Evolutionary conservation across 2,888 invertebrate species (phyloP).

Genomic region (Epinotia bilunana): DNA sequence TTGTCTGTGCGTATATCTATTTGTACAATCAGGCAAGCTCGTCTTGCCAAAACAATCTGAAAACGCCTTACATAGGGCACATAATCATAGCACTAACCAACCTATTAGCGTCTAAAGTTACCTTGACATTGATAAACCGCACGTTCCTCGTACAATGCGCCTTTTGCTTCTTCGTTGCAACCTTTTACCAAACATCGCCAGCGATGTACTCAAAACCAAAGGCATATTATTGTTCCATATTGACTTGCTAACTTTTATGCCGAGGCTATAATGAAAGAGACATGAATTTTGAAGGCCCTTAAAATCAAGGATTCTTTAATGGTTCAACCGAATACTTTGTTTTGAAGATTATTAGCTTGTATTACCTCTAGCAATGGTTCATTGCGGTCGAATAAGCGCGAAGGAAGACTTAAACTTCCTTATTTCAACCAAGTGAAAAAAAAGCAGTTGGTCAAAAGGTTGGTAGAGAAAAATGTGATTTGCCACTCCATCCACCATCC

Average conservation of each 20-base stretch:
- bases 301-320: constrained; percentile 1
- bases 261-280: constrained; percentile 21
- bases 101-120: constrained; percentile 10
- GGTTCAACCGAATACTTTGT: not conserved
- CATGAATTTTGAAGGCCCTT: constrained; percentile 27
- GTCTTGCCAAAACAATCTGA: not conserved
- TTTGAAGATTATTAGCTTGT: not conserved
- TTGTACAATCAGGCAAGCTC: not conserved
- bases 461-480: too few relatives aligned
- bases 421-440: too few relatives aligned
- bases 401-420: too few relatives aligned
- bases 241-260: constrained; percentile 6
- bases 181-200: not conserved
- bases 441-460: too few relatives aligned
- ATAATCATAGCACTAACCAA: constrained; percentile 15
- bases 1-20: not conserved
- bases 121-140: constrained; percentile 18
- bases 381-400: too few relatives aligned
- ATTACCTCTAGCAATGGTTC: too few relatives aligned
- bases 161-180: not conserved
- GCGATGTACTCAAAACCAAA: constrained; percentile 6
- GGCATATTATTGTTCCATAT: constrained; percentile 4
- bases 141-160: constrained; percentile 11
- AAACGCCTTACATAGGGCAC: not conserved
- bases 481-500: too few relatives aligned